Evolutionary conservation across 2,113 vertebrate genomes (phyloP).

Genomic region (Bathybates hornii): DNA sequence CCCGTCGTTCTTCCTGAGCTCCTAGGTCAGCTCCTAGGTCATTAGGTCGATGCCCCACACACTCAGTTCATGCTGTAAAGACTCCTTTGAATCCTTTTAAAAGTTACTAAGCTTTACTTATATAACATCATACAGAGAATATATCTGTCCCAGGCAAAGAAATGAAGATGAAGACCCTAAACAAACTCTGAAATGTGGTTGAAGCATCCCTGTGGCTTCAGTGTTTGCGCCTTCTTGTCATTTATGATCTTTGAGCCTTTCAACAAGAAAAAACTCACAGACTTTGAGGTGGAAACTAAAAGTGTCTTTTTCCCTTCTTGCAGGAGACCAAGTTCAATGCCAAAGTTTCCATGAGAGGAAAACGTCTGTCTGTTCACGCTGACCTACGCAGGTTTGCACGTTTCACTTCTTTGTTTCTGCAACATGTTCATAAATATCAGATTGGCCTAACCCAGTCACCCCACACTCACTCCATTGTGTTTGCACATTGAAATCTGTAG

Average conservation of each 20-base stretch:
- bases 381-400: constrained; percentile 82
- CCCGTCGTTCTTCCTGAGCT: background rate
- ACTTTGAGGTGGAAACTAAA: background rate
- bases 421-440: background rate
- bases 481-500: background rate
- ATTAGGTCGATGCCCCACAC: background rate
- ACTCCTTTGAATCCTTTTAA: background rate
- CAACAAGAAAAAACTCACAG: background rate
- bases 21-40: background rate
- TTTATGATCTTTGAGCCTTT: background rate
- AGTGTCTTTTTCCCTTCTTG: background rate
- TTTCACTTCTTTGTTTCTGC: background rate
- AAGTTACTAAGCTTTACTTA: background rate
- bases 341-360: constrained; percentile 82
- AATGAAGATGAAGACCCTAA: background rate
- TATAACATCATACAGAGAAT: background rate
- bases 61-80: background rate
- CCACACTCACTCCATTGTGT: background rate
- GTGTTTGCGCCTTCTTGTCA: background rate
- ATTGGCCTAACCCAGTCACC: background rate
- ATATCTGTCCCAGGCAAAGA: background rate
- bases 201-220: background rate
- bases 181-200: background rate
- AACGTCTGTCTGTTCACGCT: constrained; percentile 77
- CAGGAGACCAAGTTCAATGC: constrained; percentile 86